Evolutionary conservation across 2,797 vertebrate species (phyloP), one percentile per base, ranked within the genome.

Genomic region (Tachyglossus aculeatus): DNA sequence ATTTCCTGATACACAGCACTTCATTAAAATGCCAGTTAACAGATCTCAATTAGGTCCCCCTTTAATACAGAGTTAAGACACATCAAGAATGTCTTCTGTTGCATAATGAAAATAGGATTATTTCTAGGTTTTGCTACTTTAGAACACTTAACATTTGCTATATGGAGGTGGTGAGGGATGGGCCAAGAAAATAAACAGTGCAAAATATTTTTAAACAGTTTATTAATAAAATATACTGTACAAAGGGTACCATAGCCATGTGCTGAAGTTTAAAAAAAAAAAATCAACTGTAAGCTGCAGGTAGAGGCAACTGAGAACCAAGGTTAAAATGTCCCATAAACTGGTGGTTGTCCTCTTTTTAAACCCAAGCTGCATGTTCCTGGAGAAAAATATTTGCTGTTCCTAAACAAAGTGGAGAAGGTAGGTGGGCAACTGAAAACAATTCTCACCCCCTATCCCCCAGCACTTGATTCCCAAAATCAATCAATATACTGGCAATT

Each of bases 1-100:
- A 78, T 80, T 88, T 89, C 90, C 91, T 88, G 88, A 88, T 81
- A 84, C 85, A 81, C 84, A 90, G 91, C 91, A 88, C 91, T 90
- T 88, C 81, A 79, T 74, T 67, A 78, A 74, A 59, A 73, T 9
- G 86, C 87, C 86, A 83, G 84, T 86, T 76, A 80, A 59, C 67
- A 69, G 68, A 44, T 86, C 75, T 82, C 77, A 63, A 70, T 68
- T n/a, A 77, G 62, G 76, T 67, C 81, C 83, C 87, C 52, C 47
- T 29, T 12, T 40, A 34, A 19, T 56, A 27, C 78, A 88, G 87
- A 85, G 86, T 72, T 48, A 78, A 88, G 79, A 88, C 74, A 65
- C 56, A 78, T 84, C 69, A 67, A 83, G 85, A 86, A 81, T 51
- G 62, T 47, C 75, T 87, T 71, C 34, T 32, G 69, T 84, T 87